These are phyloP conservation scores for Eristalinus sepulchralis DNA, from an alignment of 2,888 invertebrate genomes.

Conservation along the genomic window DNA sequence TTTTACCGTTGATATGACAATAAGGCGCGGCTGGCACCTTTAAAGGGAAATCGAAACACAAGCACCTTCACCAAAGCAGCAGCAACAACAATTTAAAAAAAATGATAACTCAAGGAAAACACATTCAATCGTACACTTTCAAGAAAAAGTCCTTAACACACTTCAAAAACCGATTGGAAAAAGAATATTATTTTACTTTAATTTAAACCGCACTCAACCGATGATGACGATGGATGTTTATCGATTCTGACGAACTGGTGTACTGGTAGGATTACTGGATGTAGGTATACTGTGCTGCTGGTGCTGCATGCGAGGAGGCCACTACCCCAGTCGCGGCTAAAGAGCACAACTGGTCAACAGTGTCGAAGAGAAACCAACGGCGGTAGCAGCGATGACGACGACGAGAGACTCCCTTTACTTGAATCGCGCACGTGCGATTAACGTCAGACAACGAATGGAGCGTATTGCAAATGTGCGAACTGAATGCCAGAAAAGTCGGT, in stretches of 20 bases:
- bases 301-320: constrained; percentile 18
- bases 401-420: not conserved
- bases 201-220: constrained; percentile 60
- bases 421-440: constrained; percentile 62
- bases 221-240: constrained; percentile 60
- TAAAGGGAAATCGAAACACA: not conserved
- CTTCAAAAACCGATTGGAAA: not conserved
- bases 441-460: constrained; percentile 19
- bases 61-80: not conserved
- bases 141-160: not conserved
- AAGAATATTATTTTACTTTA: constrained; percentile 17
- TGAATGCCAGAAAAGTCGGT: constrained; percentile 51
- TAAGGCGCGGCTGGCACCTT: constrained; percentile 24
- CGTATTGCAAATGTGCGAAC: constrained; percentile 29
- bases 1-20: constrained; percentile 51
- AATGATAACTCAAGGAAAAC: constrained; percentile 8
- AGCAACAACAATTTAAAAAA: not conserved
- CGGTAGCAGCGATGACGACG: not conserved
- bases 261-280: constrained; percentile 54
- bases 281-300: constrained; percentile 35
- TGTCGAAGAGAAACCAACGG: constrained; percentile 8
- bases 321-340: constrained; percentile 7
- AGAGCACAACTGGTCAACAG: constrained; percentile 14
- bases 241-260: constrained; percentile 53
- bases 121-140: not conserved